Base-by-base conservation (phyloP, 1,140 invertebrate species). In the Ladona fulva region DNA sequence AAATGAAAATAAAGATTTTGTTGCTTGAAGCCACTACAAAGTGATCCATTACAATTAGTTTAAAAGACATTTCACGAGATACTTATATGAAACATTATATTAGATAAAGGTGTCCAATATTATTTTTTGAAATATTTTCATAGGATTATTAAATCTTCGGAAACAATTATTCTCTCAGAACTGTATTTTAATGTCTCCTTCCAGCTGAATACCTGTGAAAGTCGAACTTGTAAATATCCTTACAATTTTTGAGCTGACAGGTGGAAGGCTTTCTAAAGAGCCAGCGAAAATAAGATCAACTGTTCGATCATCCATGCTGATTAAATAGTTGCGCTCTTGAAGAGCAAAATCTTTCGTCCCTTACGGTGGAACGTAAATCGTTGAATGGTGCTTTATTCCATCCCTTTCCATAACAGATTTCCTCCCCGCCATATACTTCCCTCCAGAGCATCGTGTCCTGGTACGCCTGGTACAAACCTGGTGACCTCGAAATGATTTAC, bases 171-270 rank as follows among this genome's bases (percentile, higher is more conserved):
- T 97, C 96, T 97, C 99, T 99, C n/a, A 99, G 83, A 0, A 96
- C 97, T 86, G 99, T 99, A 81, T 97, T 89, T 85, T 99, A 97
- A 90, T 98, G 93, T 3, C 95, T 95, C 8, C 97, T 99, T 84
- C 99, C 97, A 98, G 83, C 77, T 85, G 85, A 79, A 82, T 78
- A 97, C 96, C 97, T 84, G 97, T 99, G 83, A 99, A 99, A 0
- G 97, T 99, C 0, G 97, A 99, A 83, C 96, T 98, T 19, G 97
- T 99, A 84, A 99, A 99, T 82, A 99, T 99, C 79, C 97, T 89
- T 22, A 99, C 97, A 82, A 99, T 97, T 88, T 98, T 99, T 0
- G 97, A 98, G 85, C 96, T 97, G 42, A 99, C 94, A 1, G 96
- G 92, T 1, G 97, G 97, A 79, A 99, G 86, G 52, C 92, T 92